These are phyloP conservation scores for Hemicrepidius hirtus DNA, from an alignment of 2,888 invertebrate species.

Conservation along the genomic window DNA sequence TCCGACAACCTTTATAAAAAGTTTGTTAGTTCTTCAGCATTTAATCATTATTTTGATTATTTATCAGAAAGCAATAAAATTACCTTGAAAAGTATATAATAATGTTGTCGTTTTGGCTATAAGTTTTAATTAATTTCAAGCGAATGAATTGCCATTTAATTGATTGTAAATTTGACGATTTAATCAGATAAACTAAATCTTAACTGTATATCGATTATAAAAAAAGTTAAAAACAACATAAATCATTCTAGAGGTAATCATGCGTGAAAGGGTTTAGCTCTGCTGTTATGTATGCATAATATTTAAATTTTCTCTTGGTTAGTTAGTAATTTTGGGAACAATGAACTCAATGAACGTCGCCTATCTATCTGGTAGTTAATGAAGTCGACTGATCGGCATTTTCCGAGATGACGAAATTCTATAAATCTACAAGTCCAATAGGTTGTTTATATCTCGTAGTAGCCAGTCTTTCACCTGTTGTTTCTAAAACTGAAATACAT, in stretches of 20 bases:
- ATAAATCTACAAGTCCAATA: slow-evolving; percentile 49
- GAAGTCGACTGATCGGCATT: slow-evolving; percentile 42
- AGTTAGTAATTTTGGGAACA: slow-evolving; percentile 35
- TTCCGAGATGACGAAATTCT: slow-evolving; percentile 47
- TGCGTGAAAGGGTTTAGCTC: slow-evolving; percentile 7
- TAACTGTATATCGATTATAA: slow-evolving; percentile 25
- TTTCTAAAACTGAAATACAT: slow-evolving; percentile 42
- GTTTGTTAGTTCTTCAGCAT: not conserved
- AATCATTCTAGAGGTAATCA: slow-evolving; percentile 24
- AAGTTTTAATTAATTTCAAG: slow-evolving; percentile 14
- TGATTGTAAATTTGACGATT: slow-evolving; percentile 19
- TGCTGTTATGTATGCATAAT: slow-evolving; percentile 23
- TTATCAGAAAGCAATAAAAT: not conserved
- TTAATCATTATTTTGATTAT: too few species aligned
- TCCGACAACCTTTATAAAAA: not conserved
- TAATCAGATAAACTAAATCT: slow-evolving; percentile 6
- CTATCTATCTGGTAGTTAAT: slow-evolving; percentile 37
- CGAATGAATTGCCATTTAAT: slow-evolving; percentile 16
- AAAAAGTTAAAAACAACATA: slow-evolving; percentile 24
- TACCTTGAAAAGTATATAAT: not conserved
- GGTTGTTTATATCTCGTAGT: slow-evolving; percentile 42
- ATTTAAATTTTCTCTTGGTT: slow-evolving; percentile 29
- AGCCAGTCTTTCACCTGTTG: slow-evolving; percentile 48
- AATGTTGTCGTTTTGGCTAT: slow-evolving; percentile 1
- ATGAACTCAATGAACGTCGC: slow-evolving; percentile 38